These are phyloP conservation scores for Bungarus multicinctus DNA, from an alignment of 2,113 vertebrate species.

Conservation along the genomic window DNA sequence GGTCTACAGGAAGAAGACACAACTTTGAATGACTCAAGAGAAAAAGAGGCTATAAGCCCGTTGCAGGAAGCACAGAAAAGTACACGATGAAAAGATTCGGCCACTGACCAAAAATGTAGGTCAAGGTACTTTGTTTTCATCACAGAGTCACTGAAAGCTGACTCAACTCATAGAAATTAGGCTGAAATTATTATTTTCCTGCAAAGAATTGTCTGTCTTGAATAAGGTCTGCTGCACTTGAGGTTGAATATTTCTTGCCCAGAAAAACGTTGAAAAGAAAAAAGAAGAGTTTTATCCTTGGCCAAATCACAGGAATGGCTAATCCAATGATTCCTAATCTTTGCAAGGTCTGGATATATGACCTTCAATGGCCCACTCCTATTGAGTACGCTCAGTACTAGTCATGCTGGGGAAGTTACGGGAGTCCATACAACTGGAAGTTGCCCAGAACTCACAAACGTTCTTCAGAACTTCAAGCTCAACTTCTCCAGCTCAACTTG, in stretches of 20 bases:
- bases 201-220: neutral
- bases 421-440: neutral
- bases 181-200: neutral
- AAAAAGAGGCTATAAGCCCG: neutral
- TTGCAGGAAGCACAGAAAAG: neutral
- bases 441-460: neutral
- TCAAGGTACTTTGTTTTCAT: neutral
- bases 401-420: neutral
- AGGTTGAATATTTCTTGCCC: neutral
- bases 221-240: neutral
- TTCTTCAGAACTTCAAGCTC: neutral
- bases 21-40: neutral
- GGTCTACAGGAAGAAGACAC: neutral
- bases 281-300: neutral
- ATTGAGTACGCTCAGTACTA: neutral
- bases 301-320: neutral
- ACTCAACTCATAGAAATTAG: neutral
- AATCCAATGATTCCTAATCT: neutral
- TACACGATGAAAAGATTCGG: neutral
- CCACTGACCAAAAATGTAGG: neutral
- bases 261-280: neutral
- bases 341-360: neutral
- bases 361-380: neutral
- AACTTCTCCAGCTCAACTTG: neutral
- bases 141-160: neutral